Percentiles rank a stretch among this genome's conserved stretches.
These are phyloP conservation scores for Cervus canadensis DNA, from an alignment of 2,113 vertebrate genomes.

Conservation along the genomic window DNA sequence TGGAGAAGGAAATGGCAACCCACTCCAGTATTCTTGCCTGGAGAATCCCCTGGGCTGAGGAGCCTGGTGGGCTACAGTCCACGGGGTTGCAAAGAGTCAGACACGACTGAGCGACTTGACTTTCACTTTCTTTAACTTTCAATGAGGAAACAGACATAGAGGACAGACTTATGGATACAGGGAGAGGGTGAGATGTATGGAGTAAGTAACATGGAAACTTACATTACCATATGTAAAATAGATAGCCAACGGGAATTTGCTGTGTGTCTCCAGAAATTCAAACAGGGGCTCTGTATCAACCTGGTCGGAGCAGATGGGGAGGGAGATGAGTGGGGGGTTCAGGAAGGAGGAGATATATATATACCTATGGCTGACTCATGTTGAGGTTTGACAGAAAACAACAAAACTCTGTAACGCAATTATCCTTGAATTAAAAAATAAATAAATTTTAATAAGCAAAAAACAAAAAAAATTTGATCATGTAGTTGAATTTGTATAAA, in stretches of 20 bases:
- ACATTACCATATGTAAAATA: not conserved
- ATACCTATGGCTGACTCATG: not conserved
- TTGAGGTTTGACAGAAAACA: not conserved
- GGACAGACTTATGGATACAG: not conserved
- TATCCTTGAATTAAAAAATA: not conserved
- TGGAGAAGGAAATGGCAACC: no score
- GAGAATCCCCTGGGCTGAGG: no score
- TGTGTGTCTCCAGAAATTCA: not conserved
- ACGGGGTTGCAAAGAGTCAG: no score
- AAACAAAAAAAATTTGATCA: not conserved
- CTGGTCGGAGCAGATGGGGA: fast-evolving
- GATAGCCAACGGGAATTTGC: not conserved
- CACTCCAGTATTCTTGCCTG: no score
- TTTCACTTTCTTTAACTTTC: no score
- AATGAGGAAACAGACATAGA: not conserved
- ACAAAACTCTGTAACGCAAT: not conserved
- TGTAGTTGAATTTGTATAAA: not conserved
- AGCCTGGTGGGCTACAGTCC: no score
- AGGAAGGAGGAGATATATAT: not conserved
- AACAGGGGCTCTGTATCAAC: not conserved
- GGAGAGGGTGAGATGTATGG: not conserved
- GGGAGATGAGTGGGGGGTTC: not conserved
- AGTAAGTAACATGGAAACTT: not conserved
- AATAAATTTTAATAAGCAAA: not conserved
- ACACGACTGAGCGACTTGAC: no score